A percentile compares a stretch with the other conserved stretches of the same genome.
Evolutionary conservation across 2,888 invertebrate species (phyloP).

Genomic region (Calephelis perditalis): DNA sequence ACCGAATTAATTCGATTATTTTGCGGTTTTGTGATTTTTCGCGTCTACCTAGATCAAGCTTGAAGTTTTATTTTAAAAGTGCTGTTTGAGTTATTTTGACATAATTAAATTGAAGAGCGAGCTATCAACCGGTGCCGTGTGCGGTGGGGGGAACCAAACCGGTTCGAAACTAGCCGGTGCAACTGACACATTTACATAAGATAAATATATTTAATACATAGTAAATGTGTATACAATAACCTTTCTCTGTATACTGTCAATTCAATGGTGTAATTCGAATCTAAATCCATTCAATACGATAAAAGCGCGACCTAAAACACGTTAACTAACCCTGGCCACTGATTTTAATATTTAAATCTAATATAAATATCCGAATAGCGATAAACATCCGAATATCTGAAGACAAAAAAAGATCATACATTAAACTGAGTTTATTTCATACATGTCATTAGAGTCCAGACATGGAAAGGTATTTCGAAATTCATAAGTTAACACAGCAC

Average conservation of each 20-base stretch:
- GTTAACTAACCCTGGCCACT: not conserved
- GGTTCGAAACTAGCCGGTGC: not conserved
- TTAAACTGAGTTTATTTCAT: conserved; percentile 14
- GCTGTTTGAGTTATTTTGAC: too few species aligned
- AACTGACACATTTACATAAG: not conserved
- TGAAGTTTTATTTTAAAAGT: too few species aligned
- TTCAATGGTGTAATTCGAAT: conserved; percentile 9
- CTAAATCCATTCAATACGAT: conserved; percentile 4
- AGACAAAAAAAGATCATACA: conserved; percentile 1
- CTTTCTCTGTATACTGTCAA: conserved; percentile 8
- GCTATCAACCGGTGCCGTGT: not conserved
- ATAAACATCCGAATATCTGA: too few species aligned
- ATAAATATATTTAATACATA: conserved; percentile 11
- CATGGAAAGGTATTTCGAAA: conserved; percentile 8
- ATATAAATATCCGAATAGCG: not conserved
- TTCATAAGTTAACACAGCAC: conserved; percentile 9
- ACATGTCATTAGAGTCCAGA: conserved; percentile 6
- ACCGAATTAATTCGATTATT: too few species aligned
- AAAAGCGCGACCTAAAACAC: conserved; percentile 5
- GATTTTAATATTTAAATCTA: not conserved
- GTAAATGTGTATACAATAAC: conserved; percentile 9
- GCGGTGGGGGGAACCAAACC: not conserved
- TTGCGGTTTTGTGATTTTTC: too few species aligned
- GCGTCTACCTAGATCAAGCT: too few species aligned
- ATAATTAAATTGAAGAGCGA: too few species aligned